Evolutionary conservation across 2,888 invertebrate species (phyloP).

Genomic region (Drosophila nr. fundita): DNA sequence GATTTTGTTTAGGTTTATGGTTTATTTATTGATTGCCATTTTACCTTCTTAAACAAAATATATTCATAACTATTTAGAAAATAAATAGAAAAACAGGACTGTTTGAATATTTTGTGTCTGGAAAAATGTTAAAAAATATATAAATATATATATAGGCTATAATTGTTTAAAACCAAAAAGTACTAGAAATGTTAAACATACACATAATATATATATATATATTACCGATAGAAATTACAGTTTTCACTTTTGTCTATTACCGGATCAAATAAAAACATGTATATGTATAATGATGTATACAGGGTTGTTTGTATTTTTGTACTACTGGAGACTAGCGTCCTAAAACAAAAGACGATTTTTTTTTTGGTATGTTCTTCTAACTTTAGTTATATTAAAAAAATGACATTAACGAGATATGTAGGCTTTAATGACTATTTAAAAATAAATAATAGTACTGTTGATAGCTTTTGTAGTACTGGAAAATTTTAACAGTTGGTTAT

Average conservation of each 20-base stretch:
- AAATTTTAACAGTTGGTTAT: background rate
- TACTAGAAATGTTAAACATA: too few relatives aligned
- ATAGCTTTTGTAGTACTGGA: background rate
- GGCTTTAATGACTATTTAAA: background rate
- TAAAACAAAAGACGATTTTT: background rate
- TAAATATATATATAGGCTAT: background rate
- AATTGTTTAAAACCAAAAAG: background rate
- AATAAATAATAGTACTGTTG: background rate
- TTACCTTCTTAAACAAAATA: background rate
- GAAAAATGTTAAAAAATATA: background rate
- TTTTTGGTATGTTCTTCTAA: background rate
- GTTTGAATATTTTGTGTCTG: background rate
- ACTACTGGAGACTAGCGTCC: background rate
- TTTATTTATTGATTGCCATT: background rate
- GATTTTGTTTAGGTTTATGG: constrained; percentile 26
- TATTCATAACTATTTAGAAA: background rate
- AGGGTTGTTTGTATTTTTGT: background rate
- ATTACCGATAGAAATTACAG: too few relatives aligned
- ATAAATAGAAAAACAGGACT: background rate
- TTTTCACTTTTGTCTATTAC: too few relatives aligned
- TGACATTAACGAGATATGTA: background rate
- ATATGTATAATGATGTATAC: too few relatives aligned
- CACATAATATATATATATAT: too few relatives aligned
- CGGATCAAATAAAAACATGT: too few relatives aligned
- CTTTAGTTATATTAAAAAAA: background rate